Evolutionary conservation across 2,888 invertebrate genomes (phyloP).

Genomic region (Xanthia icteritia): DNA sequence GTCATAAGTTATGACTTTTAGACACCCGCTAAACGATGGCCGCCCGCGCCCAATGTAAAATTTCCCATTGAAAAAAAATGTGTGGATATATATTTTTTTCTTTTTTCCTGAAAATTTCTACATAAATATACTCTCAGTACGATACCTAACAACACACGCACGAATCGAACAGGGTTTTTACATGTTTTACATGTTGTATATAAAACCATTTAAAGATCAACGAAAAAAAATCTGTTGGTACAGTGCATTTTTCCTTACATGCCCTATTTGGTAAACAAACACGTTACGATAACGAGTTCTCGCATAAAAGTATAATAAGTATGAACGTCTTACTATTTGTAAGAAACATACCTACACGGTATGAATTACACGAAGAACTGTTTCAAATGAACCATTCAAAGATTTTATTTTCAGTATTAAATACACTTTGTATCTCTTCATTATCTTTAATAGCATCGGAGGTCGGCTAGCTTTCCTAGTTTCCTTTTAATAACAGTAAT

Average conservation of each 20-base stretch:
- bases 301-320: neutral
- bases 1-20: too few relatives aligned
- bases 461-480: neutral
- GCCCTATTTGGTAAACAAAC: conserved; percentile 10
- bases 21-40: too few relatives aligned
- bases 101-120: too few relatives aligned
- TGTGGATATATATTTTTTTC: too few relatives aligned
- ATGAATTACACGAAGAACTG: neutral
- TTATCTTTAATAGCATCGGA: neutral
- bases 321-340: neutral
- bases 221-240: neutral
- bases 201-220: too few relatives aligned
- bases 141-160: too few relatives aligned
- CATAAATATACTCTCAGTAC: too few relatives aligned
- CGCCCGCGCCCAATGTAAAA: too few relatives aligned
- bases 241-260: conserved; percentile 12
- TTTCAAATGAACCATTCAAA: neutral
- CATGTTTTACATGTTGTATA: too few relatives aligned
- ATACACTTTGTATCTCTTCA: neutral
- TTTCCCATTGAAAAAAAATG: too few relatives aligned
- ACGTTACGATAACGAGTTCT: neutral
- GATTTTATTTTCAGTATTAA: neutral
- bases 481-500: neutral
- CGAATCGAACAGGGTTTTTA: too few relatives aligned
- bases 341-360: neutral